These are phyloP conservation scores for Priocnemis perturbator DNA, from an alignment of 2,888 invertebrate species.

Conservation along the genomic window DNA sequence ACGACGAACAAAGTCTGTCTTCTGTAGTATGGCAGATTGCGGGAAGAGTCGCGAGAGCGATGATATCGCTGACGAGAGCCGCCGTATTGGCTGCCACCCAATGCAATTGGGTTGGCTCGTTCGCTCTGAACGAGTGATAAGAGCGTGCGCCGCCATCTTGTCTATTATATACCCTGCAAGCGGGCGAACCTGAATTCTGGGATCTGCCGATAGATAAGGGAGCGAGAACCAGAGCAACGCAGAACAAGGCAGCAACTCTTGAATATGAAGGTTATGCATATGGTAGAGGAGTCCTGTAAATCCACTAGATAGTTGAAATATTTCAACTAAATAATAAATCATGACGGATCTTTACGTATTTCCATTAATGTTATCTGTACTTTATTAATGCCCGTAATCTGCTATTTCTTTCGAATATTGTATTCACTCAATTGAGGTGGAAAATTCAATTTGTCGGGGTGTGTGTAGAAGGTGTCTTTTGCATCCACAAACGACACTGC, in stretches of 20 bases:
- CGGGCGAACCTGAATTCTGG: not conserved
- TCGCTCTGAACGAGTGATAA: conserved; percentile 61
- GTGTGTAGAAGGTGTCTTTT: too few species aligned
- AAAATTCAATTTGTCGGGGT: too few species aligned
- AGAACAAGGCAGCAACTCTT: not conserved
- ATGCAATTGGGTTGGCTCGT: conserved; percentile 64
- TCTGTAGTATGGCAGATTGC: conserved; percentile 21
- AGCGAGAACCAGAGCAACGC: conserved; percentile 16
- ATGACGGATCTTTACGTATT: too few species aligned
- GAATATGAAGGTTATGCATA: too few species aligned
- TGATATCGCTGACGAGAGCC: conserved; percentile 73
- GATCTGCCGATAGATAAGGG: conserved; percentile 33
- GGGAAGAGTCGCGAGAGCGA: conserved; percentile 56
- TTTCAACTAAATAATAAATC: too few species aligned
- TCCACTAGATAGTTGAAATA: too few species aligned
- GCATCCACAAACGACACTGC: too few species aligned
- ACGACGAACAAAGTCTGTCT: not conserved
- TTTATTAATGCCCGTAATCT: too few species aligned
- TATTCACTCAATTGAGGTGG: too few species aligned
- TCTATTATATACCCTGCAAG: conserved; percentile 25
- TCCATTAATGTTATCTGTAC: too few species aligned
- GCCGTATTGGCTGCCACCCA: conserved; percentile 72
- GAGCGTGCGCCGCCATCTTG: conserved; percentile 64
- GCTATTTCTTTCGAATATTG: too few species aligned
- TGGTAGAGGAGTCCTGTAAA: too few species aligned